phyloP scores from a whole-genome alignment of 1,140 invertebrate genomes.

The Lamellibrachia luymesi region DNA sequence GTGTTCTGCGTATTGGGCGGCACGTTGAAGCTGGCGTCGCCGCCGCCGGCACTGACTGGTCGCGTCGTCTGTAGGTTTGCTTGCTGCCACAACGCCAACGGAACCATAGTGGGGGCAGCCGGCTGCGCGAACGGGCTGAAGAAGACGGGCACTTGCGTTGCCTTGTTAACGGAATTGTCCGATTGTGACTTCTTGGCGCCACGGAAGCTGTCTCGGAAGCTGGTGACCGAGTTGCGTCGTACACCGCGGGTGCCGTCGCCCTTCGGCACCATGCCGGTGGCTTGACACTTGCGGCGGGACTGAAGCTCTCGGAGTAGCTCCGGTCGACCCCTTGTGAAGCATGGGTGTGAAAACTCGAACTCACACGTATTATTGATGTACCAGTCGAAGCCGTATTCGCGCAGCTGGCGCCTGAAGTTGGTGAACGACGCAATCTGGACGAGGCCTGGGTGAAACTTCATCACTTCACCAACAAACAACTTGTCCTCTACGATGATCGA shows the following conservation, averaged over 20 bases:
- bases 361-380: neutral
- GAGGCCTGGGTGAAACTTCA: constrained; percentile 20
- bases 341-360: constrained; percentile 22
- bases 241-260: neutral
- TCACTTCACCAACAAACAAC: constrained; percentile 6
- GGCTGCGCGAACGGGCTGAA: neutral
- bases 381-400: constrained; percentile 27
- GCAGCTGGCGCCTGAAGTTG: constrained; percentile 25
- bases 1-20: neutral
- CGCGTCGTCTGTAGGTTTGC: neutral
- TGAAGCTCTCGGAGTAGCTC: constrained; percentile 18
- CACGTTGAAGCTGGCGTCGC: neutral
- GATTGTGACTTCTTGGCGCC: neutral
- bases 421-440: constrained; percentile 24
- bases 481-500: constrained; percentile 1
- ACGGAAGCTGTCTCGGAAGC: neutral
- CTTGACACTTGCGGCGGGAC: constrained; percentile 5
- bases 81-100: neutral
- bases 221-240: neutral
- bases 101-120: neutral
- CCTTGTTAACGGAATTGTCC: neutral
- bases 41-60: neutral
- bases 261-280: neutral
- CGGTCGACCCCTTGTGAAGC: constrained; percentile 14
- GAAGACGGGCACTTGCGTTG: neutral